Evolutionary conservation across 2,888 invertebrate species (phyloP).

Genomic region (Apamea epomidion): DNA sequence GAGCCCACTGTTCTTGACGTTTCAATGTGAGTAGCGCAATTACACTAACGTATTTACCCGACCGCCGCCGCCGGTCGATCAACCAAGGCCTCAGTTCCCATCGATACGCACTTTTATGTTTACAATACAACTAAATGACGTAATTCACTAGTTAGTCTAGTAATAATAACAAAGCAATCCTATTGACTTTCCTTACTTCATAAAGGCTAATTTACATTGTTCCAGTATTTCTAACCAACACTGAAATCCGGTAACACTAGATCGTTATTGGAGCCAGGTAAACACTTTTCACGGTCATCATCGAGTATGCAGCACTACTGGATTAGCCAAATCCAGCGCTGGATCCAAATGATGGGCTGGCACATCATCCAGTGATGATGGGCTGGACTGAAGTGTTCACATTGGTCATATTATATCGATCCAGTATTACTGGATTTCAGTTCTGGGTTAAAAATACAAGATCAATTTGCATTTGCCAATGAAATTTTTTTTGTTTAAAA

Average conservation of each 20-base stretch:
- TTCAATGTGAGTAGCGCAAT: conserved; percentile 76
- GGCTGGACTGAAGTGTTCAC: background rate
- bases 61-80: conserved; percentile 70
- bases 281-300: background rate
- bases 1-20: conserved; percentile 81
- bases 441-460: background rate
- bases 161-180: background rate
- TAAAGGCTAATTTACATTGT: background rate
- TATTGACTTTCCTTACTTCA: background rate
- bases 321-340: background rate
- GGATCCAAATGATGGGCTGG: background rate
- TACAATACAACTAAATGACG: conserved; percentile 45
- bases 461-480: background rate
- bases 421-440: background rate
- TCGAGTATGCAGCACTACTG: too few species aligned
- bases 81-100: conserved; percentile 67
- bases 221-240: background rate
- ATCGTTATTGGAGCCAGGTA: background rate
- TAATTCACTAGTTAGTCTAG: conserved; percentile 24
- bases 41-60: conserved; percentile 70
- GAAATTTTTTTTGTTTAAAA: background rate
- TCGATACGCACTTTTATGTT: conserved; percentile 53
- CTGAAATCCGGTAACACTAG: too few species aligned
- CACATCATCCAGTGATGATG: background rate
- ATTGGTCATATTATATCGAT: background rate